These are phyloP conservation scores for Drosophila athabasca DNA, from an alignment of 1,140 invertebrate genomes.

Conservation along the genomic window DNA sequence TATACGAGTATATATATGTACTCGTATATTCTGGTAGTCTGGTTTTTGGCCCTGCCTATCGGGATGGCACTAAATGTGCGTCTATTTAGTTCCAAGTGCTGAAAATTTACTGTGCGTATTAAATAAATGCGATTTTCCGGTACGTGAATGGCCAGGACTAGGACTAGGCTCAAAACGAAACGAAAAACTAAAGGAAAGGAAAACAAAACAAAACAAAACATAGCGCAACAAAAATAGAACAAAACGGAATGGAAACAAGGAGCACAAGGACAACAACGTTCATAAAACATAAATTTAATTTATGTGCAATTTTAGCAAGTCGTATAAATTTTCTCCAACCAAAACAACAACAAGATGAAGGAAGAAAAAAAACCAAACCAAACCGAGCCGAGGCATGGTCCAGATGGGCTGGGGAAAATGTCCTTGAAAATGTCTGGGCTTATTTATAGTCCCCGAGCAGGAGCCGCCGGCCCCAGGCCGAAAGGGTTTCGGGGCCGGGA, in stretches of 20 bases:
- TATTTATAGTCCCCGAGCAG: constrained; percentile 67
- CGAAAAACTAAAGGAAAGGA: constrained; percentile 11
- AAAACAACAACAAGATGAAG: constrained; percentile 12
- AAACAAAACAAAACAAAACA: constrained; percentile 9
- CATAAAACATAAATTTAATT: constrained; percentile 83
- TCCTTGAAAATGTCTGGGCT: constrained; percentile 75
- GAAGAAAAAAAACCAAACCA: constrained; percentile 18
- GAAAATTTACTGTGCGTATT: constrained; percentile 78
- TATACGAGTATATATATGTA: too few species aligned
- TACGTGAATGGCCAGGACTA: constrained; percentile 53
- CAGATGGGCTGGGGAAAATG: constrained; percentile 70
- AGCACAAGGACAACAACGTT: constrained; percentile 70
- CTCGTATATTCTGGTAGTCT: neutral
- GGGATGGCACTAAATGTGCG: constrained; percentile 73
- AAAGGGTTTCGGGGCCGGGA: constrained; percentile 50
- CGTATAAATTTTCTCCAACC: constrained; percentile 72
- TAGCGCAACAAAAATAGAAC: constrained; percentile 28
- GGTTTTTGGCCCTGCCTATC: constrained; percentile 43
- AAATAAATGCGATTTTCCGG: constrained; percentile 79
- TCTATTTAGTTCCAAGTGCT: constrained; percentile 80
- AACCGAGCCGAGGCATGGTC: constrained; percentile 41
- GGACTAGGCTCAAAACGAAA: constrained; percentile 13
- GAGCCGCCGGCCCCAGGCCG: constrained; percentile 26
- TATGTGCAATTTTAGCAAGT: constrained; percentile 82
- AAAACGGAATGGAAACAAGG: constrained; percentile 28